phyloP scores from a whole-genome alignment of 2,113 vertebrate species.

The Orycteropus afer region DNA sequence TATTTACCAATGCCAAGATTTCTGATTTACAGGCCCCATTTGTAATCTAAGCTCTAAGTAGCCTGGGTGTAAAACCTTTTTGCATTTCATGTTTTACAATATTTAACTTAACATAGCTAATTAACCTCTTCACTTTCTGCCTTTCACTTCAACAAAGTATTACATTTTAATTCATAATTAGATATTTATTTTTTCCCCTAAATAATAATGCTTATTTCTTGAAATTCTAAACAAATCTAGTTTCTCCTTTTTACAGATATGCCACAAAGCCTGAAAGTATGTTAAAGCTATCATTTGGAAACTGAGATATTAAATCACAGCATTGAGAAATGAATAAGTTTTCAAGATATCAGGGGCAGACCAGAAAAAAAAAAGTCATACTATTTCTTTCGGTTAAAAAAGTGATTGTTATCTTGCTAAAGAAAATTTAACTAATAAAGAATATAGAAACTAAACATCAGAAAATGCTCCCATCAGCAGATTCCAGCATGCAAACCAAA shows the following conservation, averaged over 20 bases:
- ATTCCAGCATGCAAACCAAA: background rate
- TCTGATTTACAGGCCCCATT: background rate
- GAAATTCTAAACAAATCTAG: conserved; percentile 30
- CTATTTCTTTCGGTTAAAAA: background rate
- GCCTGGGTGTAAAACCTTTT: background rate
- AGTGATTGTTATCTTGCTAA: conserved; percentile 2
- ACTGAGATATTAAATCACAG: background rate
- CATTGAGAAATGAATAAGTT: conserved; percentile 38
- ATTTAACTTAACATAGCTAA: background rate
- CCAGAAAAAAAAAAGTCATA: background rate
- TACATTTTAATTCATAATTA: background rate
- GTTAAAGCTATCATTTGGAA: conserved; percentile 45
- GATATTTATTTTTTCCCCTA: background rate
- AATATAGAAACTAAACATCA: conserved; percentile 46
- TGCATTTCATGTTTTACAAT: background rate
- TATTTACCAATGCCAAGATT: background rate
- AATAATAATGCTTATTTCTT: background rate
- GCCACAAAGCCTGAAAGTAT: background rate
- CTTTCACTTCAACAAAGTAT: background rate
- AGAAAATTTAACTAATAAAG: background rate
- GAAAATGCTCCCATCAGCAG: conserved; percentile 22
- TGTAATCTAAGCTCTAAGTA: background rate
- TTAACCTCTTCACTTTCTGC: background rate
- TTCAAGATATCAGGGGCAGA: conserved; percentile 25
- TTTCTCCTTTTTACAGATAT: background rate